phyloP scores from a whole-genome alignment of 2,797 vertebrate genomes.

The Gouania willdenowi region DNA sequence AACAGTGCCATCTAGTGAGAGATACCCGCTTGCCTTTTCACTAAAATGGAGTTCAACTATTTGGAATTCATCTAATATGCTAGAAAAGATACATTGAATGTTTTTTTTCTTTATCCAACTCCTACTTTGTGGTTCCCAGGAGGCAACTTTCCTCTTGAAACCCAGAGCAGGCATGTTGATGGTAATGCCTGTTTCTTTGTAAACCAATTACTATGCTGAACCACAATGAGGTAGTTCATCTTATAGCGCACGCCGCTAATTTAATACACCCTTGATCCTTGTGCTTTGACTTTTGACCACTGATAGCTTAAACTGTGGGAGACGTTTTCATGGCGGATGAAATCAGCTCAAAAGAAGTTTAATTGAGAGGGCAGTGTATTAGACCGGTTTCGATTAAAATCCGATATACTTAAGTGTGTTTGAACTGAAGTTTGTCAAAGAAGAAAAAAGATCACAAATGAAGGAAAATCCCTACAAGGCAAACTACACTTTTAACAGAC shows the following conservation, averaged over 20 bases:
- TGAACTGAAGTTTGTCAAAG: conserved; percentile 6
- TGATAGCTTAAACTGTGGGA: conserved; percentile 26
- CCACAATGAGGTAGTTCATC: conserved; percentile 15
- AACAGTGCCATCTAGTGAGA: conserved; percentile 73
- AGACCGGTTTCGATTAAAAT: background rate
- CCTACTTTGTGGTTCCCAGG: conserved; percentile 15
- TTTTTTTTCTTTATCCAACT: no score
- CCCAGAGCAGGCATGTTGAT: conserved; percentile 12
- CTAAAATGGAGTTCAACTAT: no score
- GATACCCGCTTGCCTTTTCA: background rate
- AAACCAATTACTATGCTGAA: conserved; percentile 41
- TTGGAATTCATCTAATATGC: no score
- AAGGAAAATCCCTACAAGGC: background rate
- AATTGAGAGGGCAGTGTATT: background rate
- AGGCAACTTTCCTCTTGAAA: conserved; percentile 16
- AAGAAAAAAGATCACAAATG: background rate
- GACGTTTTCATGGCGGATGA: conserved; percentile 4
- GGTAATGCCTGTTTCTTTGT: conserved; percentile 23
- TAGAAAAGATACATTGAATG: no score
- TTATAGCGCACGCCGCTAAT: conserved; percentile 19
- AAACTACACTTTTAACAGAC: conserved; percentile 14
- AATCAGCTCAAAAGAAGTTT: background rate
- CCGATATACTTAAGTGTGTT: conserved; percentile 4
- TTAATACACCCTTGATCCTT: conserved; percentile 18
- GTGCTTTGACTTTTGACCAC: conserved; percentile 20